Conservation (phyloP, 1,140 invertebrate genomes). For the Hestina assimilis region DNA sequence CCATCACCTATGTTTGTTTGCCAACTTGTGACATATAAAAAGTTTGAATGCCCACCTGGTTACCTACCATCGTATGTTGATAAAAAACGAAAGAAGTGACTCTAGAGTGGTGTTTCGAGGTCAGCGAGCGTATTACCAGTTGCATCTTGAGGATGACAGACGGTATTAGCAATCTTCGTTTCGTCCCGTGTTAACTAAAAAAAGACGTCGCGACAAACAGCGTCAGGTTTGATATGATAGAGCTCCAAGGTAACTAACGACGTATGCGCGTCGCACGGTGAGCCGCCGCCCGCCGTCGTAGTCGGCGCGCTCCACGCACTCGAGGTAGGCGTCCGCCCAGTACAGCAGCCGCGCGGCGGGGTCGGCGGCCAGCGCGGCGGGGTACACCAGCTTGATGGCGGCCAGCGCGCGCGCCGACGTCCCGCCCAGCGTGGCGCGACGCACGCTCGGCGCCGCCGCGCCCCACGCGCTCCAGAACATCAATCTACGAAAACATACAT, state of each 20-base stretch:
- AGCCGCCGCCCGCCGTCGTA: conserved; percentile 83
- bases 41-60: no score
- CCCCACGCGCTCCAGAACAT: conserved; percentile 91
- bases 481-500: conserved; percentile 64
- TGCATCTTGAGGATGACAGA: no score
- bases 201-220: no score
- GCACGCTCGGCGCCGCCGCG: conserved; percentile 80
- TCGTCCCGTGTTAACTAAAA: no score
- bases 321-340: conserved; percentile 88
- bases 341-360: conserved; percentile 86
- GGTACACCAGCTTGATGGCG: conserved; percentile 82
- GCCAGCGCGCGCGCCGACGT: conserved; percentile 63
- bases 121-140: no score
- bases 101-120: no score
- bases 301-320: conserved; percentile 85
- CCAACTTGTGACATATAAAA: no score
- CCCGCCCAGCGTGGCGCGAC: conserved; percentile 82
- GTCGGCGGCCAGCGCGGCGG: conserved; percentile 85
- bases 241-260: conserved; percentile 70
- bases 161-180: no score
- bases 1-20: no score
- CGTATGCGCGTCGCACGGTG: conserved; percentile 81
- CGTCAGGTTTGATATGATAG: no score
- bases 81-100: no score
- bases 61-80: no score